These are phyloP conservation scores for Synanthedon formicaeformis DNA, from an alignment of 2,888 invertebrate species.

Conservation along the genomic window DNA sequence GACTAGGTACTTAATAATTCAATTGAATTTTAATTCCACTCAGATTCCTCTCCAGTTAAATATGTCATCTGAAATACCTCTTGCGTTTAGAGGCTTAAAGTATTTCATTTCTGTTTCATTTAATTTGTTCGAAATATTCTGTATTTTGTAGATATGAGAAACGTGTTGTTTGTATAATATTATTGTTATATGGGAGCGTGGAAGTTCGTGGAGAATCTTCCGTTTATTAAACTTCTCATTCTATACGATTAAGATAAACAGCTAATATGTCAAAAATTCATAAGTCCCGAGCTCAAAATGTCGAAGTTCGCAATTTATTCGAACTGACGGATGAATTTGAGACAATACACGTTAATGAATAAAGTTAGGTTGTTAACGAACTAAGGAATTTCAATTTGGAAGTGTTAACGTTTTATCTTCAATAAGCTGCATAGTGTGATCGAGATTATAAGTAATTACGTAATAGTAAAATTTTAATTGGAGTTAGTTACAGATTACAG, in stretches of 20 bases:
- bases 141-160: slow-evolving; percentile 5
- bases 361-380: slow-evolving; percentile 65
- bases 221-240: slow-evolving; percentile 25
- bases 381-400: slow-evolving; percentile 53
- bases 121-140: no score
- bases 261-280: slow-evolving; percentile 40
- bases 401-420: slow-evolving; percentile 48
- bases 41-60: no score
- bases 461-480: neutral
- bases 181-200: no score
- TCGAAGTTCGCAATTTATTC: slow-evolving; percentile 36
- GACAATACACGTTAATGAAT: slow-evolving; percentile 68
- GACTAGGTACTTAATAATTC: no score
- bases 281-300: slow-evolving; percentile 30
- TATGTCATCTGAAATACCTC: no score
- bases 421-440: slow-evolving; percentile 27
- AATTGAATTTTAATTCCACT: no score
- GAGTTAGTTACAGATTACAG: no score
- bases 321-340: slow-evolving; percentile 60
- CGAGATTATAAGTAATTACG: neutral
- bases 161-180: no score
- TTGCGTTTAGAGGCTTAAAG: no score
- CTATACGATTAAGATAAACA: slow-evolving; percentile 49
- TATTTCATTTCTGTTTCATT: no score
- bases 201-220: no score